Conservation (phyloP, 2,797 vertebrate species). For the Eurystomus glaucurus region DNA sequence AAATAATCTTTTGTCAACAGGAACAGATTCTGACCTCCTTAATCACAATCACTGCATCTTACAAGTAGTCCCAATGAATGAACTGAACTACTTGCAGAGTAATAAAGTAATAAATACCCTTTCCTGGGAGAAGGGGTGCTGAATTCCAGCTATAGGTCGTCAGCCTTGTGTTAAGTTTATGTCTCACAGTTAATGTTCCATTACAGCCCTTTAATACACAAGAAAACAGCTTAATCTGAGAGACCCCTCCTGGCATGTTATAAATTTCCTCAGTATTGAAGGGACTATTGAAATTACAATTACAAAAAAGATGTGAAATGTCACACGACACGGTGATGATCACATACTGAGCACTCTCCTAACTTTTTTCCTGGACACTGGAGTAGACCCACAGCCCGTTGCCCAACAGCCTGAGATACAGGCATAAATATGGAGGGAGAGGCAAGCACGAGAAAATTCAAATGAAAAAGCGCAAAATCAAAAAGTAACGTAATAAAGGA, state of each 20-base stretch:
- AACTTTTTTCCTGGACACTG: neutral
- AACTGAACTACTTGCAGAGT: slow-evolving; percentile 2
- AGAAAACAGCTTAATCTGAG: slow-evolving; percentile 48
- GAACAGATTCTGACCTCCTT: slow-evolving; percentile 37
- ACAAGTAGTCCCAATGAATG: neutral
- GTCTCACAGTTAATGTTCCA: neutral
- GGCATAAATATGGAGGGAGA: neutral
- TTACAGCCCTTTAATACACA: slow-evolving; percentile 42
- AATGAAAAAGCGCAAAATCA: neutral
- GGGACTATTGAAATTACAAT: slow-evolving; percentile 10
- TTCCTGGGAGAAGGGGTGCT: neutral
- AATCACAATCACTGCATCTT: neutral
- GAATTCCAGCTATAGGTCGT: slow-evolving; percentile 38
- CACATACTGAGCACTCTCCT: neutral
- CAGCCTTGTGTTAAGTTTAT: slow-evolving; percentile 30
- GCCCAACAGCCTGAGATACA: neutral
- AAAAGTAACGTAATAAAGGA: neutral
- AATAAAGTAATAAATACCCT: neutral
- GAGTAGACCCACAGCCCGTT: neutral
- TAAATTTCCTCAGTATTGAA: slow-evolving; percentile 26
- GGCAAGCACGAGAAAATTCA: neutral
- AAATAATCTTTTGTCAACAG: slow-evolving; percentile 48
- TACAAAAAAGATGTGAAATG: slow-evolving; percentile 23
- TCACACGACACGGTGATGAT: neutral
- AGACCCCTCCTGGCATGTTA: neutral